These are phyloP conservation scores for Pitangus sulphuratus DNA, from an alignment of 2,797 vertebrate species.

Conservation along the genomic window DNA sequence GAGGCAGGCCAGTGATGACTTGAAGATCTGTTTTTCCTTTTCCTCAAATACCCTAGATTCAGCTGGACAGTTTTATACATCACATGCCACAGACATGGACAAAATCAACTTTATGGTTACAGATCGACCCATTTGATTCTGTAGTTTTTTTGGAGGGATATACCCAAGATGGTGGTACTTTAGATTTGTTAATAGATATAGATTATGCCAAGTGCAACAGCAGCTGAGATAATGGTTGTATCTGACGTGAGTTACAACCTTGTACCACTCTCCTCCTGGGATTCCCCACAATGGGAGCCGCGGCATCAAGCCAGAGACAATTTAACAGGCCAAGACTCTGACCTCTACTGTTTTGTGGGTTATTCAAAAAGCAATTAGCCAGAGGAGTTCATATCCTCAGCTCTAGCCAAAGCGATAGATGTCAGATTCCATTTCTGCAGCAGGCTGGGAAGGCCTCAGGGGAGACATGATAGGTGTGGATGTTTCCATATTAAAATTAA, in stretches of 20 bases:
- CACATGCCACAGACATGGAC: background rate
- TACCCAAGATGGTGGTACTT: background rate
- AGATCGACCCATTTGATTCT: accelerated
- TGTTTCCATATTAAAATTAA: slow-evolving; percentile 52
- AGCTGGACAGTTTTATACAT: background rate
- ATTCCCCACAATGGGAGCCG: background rate
- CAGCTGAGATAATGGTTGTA: background rate
- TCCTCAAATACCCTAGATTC: background rate
- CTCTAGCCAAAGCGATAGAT: background rate
- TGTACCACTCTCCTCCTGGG: background rate
- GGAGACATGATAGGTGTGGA: slow-evolving; percentile 24
- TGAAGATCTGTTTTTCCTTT: background rate
- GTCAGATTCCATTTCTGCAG: background rate
- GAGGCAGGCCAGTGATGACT: background rate
- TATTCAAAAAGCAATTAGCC: slow-evolving; percentile 41
- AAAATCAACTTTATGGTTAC: background rate
- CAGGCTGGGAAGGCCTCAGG: background rate
- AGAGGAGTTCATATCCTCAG: background rate
- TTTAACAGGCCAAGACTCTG: background rate
- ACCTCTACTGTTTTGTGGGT: slow-evolving; percentile 16
- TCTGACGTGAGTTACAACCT: background rate
- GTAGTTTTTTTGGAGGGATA: background rate
- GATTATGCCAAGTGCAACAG: background rate
- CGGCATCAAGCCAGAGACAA: accelerated
- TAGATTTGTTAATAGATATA: background rate